Evolutionary conservation across 2,888 invertebrate genomes (phyloP).

Genomic region (Drosophila kokeensis): DNA sequence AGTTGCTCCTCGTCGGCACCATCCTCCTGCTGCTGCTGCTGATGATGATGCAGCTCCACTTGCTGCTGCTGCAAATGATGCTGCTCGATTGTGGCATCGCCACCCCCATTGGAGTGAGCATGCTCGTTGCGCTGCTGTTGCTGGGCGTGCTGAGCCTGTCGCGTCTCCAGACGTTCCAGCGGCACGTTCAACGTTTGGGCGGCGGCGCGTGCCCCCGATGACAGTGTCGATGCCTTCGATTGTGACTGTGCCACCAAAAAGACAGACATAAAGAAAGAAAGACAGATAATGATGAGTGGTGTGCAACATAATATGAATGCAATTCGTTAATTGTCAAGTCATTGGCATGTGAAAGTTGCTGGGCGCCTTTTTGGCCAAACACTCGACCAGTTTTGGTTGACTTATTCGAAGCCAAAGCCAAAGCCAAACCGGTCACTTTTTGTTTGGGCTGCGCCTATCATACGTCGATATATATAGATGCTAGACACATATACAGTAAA

Average conservation of each 20-base stretch:
- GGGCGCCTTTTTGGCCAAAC: slow-evolving; percentile 57
- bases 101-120: slow-evolving; percentile 51
- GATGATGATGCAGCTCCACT: slow-evolving; percentile 73
- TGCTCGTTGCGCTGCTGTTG: slow-evolving; percentile 46
- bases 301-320: slow-evolving; percentile 31
- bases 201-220: slow-evolving; percentile 85
- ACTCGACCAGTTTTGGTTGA: slow-evolving; percentile 26
- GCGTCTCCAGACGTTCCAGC: slow-evolving; percentile 84
- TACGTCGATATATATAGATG: slow-evolving; percentile 1
- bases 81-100: slow-evolving; percentile 34
- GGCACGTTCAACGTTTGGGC: slow-evolving; percentile 85
- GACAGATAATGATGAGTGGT: neutral
- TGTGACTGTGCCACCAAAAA: slow-evolving; percentile 76
- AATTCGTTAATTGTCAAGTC: slow-evolving; percentile 67
- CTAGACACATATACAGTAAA: neutral
- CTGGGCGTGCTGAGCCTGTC: slow-evolving; percentile 68
- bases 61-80: slow-evolving; percentile 64
- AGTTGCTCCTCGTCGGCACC: slow-evolving; percentile 63
- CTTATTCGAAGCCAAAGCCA: slow-evolving; percentile 19
- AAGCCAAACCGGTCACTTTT: slow-evolving; percentile 22
- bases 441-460: slow-evolving; percentile 27
- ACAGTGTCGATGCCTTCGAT: slow-evolving; percentile 84
- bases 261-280: neutral
- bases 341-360: slow-evolving; percentile 77
- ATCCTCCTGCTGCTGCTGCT: slow-evolving; percentile 59